Evolutionary conservation across 2,113 vertebrate genomes (phyloP), one percentile per base, ranked within the genome.

Genomic region (Erythrocercus mccallii): DNA sequence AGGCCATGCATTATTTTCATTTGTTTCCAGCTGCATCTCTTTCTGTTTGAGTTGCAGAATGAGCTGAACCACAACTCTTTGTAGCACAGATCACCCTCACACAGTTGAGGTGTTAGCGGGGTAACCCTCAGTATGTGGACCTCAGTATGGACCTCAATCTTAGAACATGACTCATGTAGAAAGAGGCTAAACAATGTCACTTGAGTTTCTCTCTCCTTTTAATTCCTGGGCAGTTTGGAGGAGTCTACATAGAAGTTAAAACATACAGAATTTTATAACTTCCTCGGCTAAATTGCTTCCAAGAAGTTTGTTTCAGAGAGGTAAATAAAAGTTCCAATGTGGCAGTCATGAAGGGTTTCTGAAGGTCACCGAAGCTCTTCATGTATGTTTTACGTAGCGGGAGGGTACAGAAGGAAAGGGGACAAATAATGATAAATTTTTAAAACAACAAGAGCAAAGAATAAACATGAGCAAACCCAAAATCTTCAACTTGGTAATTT

Each of bases 51-150:
- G 76, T 71, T 90, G 78, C 61, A 91, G 65, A 92, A 35, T 28
- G 38, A 77, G 42, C 44, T 88, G 69, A 88, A 68, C n/a, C 73
- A 60, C n/a, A 20, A 12, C 33, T 84, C 8, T 51, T 76, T 54
- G 25, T 92, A 58, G 37, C 4, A 3, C 42, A 78, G 37, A 58
- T 85, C 64, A 88, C 53, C 44, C 38, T 94, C 73, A 69, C 7
- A 2, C 30, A 35, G 11, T 90, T 74, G 86, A 45, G 77, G 16
- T 45, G 21, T 68, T 68, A 77, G 70, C 60, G 94, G 85, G 66
- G 93, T 96, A 96, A 96, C 81, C 89, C 94, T 87, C 91, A 95
- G 69, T 94, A 92, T 97, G 83, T 88, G 45, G 61, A 40, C 31
- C n/a, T n/a, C n/a, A n/a, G n/a, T n/a, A n/a, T n/a, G n/a, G n/a